Conservation (phyloP, 1,140 invertebrate species). For the Leptinotarsa texana region DNA sequence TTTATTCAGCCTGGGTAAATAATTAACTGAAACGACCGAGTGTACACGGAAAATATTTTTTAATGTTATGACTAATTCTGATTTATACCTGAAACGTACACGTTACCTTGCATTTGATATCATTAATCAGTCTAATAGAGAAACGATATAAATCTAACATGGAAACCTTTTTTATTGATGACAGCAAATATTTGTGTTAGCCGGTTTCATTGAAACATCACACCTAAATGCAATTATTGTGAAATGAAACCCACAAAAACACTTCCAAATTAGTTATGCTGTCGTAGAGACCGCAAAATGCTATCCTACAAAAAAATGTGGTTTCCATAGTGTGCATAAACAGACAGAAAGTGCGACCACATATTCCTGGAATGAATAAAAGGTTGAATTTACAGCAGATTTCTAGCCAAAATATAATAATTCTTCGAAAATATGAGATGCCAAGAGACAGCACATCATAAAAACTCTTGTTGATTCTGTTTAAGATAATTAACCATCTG, state of each 20-base stretch:
- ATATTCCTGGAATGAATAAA: neutral
- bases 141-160: conserved; percentile 6
- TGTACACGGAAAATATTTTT: conserved; percentile 2
- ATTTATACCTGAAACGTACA: neutral
- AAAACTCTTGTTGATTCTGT: too few relatives aligned
- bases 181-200: neutral
- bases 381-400: too few relatives aligned
- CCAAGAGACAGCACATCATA: too few relatives aligned
- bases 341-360: neutral
- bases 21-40: neutral
- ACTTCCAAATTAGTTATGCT: neutral
- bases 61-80: conserved; percentile 8
- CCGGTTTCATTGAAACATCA: neutral
- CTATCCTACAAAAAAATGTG: neutral
- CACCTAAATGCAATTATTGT: neutral
- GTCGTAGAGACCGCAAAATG: neutral
- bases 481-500: too few relatives aligned
- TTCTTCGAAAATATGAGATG: too few relatives aligned
- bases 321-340: neutral
- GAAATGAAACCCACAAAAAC: neutral
- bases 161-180: neutral
- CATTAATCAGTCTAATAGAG: conserved; percentile 5
- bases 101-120: conserved; percentile 8
- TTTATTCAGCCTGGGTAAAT: conserved; percentile 6
- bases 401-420: too few relatives aligned